Conservation (phyloP, 2,113 vertebrate species). For the Silurus meridionalis region DNA sequence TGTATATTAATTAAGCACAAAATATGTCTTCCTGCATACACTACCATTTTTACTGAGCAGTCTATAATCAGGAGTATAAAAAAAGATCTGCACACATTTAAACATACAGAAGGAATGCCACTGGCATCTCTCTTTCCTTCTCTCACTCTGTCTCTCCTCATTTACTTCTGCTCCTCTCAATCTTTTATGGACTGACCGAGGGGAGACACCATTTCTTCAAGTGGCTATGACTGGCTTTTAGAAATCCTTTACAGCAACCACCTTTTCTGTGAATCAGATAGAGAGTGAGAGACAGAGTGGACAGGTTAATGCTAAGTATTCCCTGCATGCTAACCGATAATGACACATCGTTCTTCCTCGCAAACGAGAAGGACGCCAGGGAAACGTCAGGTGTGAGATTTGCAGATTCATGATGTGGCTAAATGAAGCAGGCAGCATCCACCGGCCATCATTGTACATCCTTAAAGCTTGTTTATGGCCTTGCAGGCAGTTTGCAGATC, state of each 20-base stretch:
- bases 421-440: not conserved
- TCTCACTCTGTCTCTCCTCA: not conserved
- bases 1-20: not conserved
- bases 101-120: not conserved
- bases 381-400: not conserved
- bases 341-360: not conserved
- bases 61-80: not conserved
- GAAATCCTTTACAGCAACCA: constrained; percentile 31
- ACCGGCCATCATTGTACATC: not conserved
- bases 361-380: not conserved
- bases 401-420: not conserved
- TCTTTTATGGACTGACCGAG: not conserved
- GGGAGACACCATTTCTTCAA: constrained; percentile 22
- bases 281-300: not conserved
- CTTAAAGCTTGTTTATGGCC: constrained; percentile 49
- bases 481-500: constrained; percentile 83
- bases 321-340: constrained; percentile 2
- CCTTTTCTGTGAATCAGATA: constrained; percentile 7
- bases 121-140: not conserved
- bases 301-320: constrained; percentile 4
- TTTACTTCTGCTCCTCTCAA: constrained; percentile 12
- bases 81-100: not conserved
- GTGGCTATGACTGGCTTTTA: constrained; percentile 24
- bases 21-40: not conserved
- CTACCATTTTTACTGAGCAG: not conserved